Evolutionary conservation across 2,797 vertebrate species (phyloP), one percentile per base, ranked within the genome.

Genomic region (Zonotrichia albicollis): DNA sequence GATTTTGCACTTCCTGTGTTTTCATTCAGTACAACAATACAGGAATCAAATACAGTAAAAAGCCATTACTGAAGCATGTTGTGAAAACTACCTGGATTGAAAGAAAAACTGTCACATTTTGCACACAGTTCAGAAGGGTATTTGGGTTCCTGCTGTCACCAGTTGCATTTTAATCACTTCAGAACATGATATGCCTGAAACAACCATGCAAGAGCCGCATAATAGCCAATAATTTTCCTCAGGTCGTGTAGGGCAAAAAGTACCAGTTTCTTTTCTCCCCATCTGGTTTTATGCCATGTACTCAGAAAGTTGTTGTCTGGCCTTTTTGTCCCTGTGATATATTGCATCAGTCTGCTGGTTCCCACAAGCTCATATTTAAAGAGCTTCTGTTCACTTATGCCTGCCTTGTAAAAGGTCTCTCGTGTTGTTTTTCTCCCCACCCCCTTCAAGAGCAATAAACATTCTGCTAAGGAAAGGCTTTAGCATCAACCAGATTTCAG

Each of bases 161-260:
- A 94, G 50, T 34, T 91, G 91, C 82, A 88, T 96, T 96, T 94
- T 95, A 90, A 94, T 96, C 71, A 76, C 64, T 57, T 15, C 42
- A 70, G 67, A 93, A 96, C 70, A 79, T 11, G 71, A 94, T 91
- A 94, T 46, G 71, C 87, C 67, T 1, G 0, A 84, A 84, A 96
- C 78, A 94, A 70, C 70, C 48, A 53, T 57, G 70, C 66, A 65
- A 85, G 78, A 51, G 50, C 81, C 5, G 2, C 36, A 77, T 61
- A 82, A 64, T 85, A 79, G 77, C 66, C 77, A 93, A 85, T 91
- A 75, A 86, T 94, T 95, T 93, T 86, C 76, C 83, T 84, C 50
- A 67, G 76, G 85, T 96, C 45, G 32, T 1, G 6, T 94, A 62
- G 81, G 92, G 91, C 91, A 91, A 91, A 79, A 94, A 92, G 62